A percentile compares a stretch with the other conserved stretches of the same genome.
Evolutionary conservation across 2,113 vertebrate genomes (phyloP).

Genomic region (Ptilorrhoa leucosticta): DNA sequence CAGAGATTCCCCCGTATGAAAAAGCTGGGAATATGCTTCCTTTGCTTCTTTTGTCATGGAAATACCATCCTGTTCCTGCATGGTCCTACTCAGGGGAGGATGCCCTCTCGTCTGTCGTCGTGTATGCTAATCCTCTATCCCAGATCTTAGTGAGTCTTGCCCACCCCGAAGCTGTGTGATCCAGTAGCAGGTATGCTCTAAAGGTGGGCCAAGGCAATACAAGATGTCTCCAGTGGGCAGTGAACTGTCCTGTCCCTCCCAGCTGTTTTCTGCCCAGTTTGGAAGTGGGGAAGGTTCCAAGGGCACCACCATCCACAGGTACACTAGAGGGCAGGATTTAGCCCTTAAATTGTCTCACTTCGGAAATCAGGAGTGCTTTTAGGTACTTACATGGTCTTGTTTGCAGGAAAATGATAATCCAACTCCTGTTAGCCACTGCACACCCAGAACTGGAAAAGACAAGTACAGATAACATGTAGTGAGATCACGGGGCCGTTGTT

Average conservation of each 20-base stretch:
- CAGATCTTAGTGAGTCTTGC: neutral
- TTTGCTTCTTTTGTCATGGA: neutral
- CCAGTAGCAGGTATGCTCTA: accelerated
- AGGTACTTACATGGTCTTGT: neutral
- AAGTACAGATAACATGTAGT: neutral
- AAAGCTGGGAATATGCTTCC: neutral
- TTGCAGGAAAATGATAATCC: neutral
- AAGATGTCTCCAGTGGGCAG: neutral
- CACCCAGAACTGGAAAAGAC: neutral
- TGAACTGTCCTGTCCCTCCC: neutral
- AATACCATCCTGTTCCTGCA: neutral
- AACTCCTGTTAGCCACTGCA: neutral
- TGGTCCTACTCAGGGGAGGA: neutral
- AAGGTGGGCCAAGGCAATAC: neutral
- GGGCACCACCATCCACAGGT: neutral
- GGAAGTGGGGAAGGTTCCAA: neutral
- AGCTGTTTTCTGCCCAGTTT: neutral
- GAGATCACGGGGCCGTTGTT: neutral
- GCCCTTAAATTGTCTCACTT: neutral
- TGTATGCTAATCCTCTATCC: neutral
- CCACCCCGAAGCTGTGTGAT: neutral
- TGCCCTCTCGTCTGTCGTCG: accelerated
- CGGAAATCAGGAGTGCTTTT: neutral
- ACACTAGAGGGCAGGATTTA: slow-evolving; percentile 47
- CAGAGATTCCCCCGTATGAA: neutral